phyloP scores from a whole-genome alignment of 2,888 invertebrate genomes.

The Gonocerus acuteangulatus region DNA sequence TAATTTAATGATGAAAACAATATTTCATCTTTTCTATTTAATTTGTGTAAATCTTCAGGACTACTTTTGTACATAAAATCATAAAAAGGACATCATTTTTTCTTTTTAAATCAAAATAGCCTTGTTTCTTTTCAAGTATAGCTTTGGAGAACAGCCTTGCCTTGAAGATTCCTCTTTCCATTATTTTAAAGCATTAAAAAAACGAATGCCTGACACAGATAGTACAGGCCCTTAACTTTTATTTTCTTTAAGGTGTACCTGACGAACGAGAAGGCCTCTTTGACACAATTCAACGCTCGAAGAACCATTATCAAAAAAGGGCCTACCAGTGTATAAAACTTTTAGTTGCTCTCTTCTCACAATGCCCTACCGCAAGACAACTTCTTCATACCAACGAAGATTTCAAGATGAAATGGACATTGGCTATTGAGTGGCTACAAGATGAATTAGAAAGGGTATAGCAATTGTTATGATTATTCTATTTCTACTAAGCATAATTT shows the following conservation, averaged over 20 bases:
- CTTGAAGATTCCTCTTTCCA: no score
- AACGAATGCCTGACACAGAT: no score
- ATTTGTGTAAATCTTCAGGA: no score
- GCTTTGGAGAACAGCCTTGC: no score
- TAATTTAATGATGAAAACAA: no score
- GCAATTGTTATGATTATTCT: conserved; percentile 30
- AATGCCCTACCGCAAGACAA: conserved; percentile 71
- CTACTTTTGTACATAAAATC: no score
- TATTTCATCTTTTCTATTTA: no score
- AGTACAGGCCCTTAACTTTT: background rate
- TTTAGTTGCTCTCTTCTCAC: conserved; percentile 80
- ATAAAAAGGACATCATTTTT: no score
- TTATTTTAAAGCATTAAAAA: no score
- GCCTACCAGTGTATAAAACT: conserved; percentile 96
- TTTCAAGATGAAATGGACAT: conserved; percentile 76
- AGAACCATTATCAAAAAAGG: conserved; percentile 91
- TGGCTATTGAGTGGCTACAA: conserved; percentile 88
- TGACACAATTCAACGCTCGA: conserved; percentile 85
- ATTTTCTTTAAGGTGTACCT: conserved; percentile 49
- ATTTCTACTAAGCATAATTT: no score
- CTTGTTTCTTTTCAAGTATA: no score
- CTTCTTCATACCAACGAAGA: conserved; percentile 71
- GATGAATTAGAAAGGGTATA: conserved; percentile 79
- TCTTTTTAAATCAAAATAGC: no score
- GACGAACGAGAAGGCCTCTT: conserved; percentile 86